phyloP scores from a whole-genome alignment of 1,140 invertebrate species.

The Drosophila tropicalis region DNA sequence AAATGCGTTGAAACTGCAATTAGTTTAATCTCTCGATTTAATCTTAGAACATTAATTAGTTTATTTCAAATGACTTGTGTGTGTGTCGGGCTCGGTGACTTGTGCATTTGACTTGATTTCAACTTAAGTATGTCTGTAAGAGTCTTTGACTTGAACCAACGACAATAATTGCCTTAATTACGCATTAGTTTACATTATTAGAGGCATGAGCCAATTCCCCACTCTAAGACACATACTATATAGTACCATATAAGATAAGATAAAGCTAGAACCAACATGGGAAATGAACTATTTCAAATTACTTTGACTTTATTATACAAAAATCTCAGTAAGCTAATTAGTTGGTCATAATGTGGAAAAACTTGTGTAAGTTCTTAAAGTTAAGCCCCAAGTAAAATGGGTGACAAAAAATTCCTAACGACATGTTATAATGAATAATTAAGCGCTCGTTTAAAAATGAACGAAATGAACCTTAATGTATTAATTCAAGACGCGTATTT shows the following conservation, averaged over 20 bases:
- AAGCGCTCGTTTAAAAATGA: too few species aligned
- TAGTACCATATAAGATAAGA: neutral
- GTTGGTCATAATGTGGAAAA: neutral
- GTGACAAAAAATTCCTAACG: slow-evolving; percentile 3
- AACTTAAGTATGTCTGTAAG: slow-evolving; percentile 17
- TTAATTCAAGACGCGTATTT: too few species aligned
- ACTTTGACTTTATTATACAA: slow-evolving; percentile 1
- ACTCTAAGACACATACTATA: neutral
- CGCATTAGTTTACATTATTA: slow-evolving; percentile 54
- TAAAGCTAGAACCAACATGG: neutral
- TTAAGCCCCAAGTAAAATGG: neutral
- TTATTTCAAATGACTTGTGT: slow-evolving; percentile 62
- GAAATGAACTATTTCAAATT: neutral
- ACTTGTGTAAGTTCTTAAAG: neutral
- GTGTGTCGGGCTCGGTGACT: slow-evolving; percentile 3
- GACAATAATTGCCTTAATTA: slow-evolving; percentile 79
- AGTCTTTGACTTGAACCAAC: slow-evolving; percentile 26
- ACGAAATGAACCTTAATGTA: too few species aligned
- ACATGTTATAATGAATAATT: neutral
- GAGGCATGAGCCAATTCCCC: slow-evolving; percentile 27
- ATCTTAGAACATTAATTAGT: slow-evolving; percentile 76
- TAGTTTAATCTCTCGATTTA: slow-evolving; percentile 62
- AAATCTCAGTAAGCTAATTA: neutral
- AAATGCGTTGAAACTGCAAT: slow-evolving; percentile 73
- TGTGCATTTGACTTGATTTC: slow-evolving; percentile 37